Evolutionary conservation across 2,888 invertebrate genomes (phyloP), one percentile per base, ranked within the genome.

Genomic region (Aphodius sticticus): DNA sequence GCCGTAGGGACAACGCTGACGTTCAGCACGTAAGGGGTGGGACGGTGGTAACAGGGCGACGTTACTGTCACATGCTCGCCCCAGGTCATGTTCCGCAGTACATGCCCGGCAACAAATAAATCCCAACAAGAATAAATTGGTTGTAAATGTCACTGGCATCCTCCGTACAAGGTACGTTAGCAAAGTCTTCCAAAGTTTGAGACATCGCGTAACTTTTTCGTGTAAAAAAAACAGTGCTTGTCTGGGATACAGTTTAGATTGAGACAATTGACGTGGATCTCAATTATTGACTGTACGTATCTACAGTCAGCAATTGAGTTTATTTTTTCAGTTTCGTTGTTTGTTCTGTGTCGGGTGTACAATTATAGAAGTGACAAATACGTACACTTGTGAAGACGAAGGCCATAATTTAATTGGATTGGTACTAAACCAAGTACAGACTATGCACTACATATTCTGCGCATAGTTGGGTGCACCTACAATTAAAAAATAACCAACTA

Each of bases 51-150:
- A 53, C 53, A 53, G 53, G 53, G 12, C 53, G 26, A 26, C 35
- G 35, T 26, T 37, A 6, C 74, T 74, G 74, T 74, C 74, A 26
- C 74, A 74, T 74, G 16, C 74, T 74, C 74, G 74, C 74, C 35
- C 6, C 74, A 26, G 74, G 74, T 37, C 74, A 16, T 70, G 15
- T 26, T 16, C 74, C 16, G 16, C 35, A 14, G 35, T 37, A 74
- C 37, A 74, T 74, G 35, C 15, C 74, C 74, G n/a, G 35, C 74
- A 74, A 53, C 7, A 9, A 74, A 71, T 26, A 74, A 26, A 74
- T 74, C 74, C 35, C 74, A 16, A 74, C 74, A 26, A 74, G 37
- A 74, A 74, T 74, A 74, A 74, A 74, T 26, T 26, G 74, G 74
- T 37, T 74, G 35, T 74, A 74, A 74, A 74, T 74, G 74, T 74